Conservation (phyloP, 2,888 invertebrate genomes). For the Tetragonula carbonaria region DNA sequence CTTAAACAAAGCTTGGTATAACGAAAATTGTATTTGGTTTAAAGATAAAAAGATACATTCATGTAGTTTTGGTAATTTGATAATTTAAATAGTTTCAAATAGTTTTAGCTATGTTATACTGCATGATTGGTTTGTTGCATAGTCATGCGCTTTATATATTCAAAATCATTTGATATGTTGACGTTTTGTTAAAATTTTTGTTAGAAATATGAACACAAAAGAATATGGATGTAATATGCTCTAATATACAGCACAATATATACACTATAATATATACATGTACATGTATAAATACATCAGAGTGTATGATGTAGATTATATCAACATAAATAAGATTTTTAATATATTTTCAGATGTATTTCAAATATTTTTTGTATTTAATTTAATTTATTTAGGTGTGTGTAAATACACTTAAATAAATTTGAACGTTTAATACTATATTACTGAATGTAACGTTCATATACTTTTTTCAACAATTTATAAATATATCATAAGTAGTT, state of each 20-base stretch:
- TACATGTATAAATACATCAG: background rate
- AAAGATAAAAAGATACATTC: background rate
- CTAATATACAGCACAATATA: background rate
- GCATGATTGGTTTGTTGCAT: background rate
- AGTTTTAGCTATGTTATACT: background rate
- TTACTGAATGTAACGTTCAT: background rate
- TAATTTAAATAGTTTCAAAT: too few species aligned
- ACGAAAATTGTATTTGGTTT: background rate
- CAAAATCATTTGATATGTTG: background rate
- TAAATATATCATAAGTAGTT: conserved; percentile 29
- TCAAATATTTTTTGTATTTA: background rate
- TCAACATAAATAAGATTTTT: background rate
- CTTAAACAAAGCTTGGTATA: background rate
- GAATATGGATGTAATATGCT: background rate
- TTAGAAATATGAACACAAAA: background rate
- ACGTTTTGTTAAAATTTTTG: background rate
- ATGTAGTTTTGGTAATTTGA: background rate
- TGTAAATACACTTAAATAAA: background rate
- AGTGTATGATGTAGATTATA: background rate
- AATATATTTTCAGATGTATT: background rate
- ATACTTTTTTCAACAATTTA: background rate
- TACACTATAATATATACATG: background rate
- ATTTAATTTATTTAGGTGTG: background rate
- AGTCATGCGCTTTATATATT: background rate
- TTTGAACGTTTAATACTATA: background rate